Percentiles rank a stretch among this genome's conserved stretches.
phyloP scores from a whole-genome alignment of 1,140 invertebrate species.

The Ptiloglossa arizonensis region DNA sequence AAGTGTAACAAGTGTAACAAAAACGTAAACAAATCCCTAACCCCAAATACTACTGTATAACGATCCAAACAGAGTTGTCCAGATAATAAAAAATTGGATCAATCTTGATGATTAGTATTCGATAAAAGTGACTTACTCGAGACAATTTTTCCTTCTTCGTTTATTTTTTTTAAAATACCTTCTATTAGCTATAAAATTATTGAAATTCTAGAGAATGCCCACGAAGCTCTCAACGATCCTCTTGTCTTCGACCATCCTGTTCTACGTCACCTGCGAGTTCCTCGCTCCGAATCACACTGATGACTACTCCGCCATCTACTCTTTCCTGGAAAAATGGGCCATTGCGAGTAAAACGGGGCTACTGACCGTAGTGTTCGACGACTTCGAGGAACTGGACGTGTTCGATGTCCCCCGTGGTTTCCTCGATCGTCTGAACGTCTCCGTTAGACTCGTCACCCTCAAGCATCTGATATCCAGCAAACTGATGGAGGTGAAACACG shows the following conservation, averaged over 20 bases:
- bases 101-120: too few relatives aligned
- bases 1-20: too few relatives aligned
- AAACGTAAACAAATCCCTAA: too few relatives aligned
- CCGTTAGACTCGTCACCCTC: constrained; percentile 5
- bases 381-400: not conserved
- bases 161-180: too few relatives aligned
- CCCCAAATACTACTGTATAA: too few relatives aligned
- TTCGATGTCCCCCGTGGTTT: not conserved
- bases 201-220: not conserved
- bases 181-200: too few relatives aligned
- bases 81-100: too few relatives aligned
- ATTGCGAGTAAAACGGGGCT: not conserved
- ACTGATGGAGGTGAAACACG: too few relatives aligned
- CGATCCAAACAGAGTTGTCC: too few relatives aligned
- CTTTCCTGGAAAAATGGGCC: constrained; percentile 28
- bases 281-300: not conserved
- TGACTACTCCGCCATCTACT: not conserved
- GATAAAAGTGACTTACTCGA: too few relatives aligned
- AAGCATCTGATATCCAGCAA: not conserved
- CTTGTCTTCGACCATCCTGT: not conserved
- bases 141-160: too few relatives aligned
- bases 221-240: not conserved
- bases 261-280: not conserved
- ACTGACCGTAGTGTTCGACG: constrained; percentile 38
- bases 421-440: not conserved